Base-by-base conservation (phyloP, 2,888 invertebrate species). In the Rhyacophila evoluta region DNA sequence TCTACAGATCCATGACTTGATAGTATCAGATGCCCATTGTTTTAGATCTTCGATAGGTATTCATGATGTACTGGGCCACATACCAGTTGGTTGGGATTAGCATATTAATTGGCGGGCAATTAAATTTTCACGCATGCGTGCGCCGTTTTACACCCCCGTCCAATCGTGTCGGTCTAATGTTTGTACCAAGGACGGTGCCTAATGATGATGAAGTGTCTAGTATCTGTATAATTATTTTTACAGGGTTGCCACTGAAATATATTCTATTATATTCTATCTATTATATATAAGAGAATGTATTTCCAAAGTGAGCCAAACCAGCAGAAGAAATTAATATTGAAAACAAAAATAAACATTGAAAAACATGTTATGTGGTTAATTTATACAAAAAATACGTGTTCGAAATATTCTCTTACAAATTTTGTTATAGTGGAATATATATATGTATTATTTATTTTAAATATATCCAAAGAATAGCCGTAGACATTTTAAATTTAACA, bases 91-190 rank as follows among this genome's bases (percentile, higher is more conserved):
- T 37, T 6, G n/a, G 55, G 78, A 81, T 81, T 81, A 80, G 74
- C 81, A 81, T 81, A 81, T 80, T 81, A 81, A 81, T 81, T 81
- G 81, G 73, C 74, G 75, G 74, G 80, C 81, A 81, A 81, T 81
- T 81, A 81, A 81, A 81, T 81, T 81, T 81, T 81, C 81, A 81
- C 80, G 81, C 78, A 74, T 74, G 81, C 81, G 72, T 80, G 78
- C 27, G 25, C 41, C 76, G 77, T 77, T 79, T 81, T 79, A 79
- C 79, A 78, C 78, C 81, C 81, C 79, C 28, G 15, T 28, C 27
- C 37, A 15, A 19, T 55, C 55, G 55, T 55, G 55, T 55, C 55
- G 55, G 55, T 25, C 15, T 55, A 33, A 55, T 55, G 72, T n/a
- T 36, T 36, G 37, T 11, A 39, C 67, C 39, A 74, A 67, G 75